Conservation (phyloP, 1,140 invertebrate genomes). For the Acromyrmex echinatior region DNA sequence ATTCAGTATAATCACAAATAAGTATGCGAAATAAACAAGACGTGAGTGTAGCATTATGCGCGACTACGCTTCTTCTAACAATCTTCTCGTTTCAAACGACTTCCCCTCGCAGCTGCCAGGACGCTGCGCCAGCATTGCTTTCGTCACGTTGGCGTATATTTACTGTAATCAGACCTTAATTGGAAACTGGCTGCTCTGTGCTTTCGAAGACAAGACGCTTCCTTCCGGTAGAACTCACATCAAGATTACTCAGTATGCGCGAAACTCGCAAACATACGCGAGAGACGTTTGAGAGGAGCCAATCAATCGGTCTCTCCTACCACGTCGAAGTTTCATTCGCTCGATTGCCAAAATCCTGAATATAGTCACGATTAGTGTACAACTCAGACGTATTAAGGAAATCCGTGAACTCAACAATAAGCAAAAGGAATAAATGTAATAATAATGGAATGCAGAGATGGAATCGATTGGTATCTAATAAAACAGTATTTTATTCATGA, state of each 20-base stretch:
- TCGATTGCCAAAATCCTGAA: background rate
- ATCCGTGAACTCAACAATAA: background rate
- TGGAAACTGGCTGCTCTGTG: constrained; percentile 52
- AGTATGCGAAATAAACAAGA: constrained; percentile 31
- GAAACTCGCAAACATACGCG: constrained; percentile 36
- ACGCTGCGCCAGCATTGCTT: background rate
- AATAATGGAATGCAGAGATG: background rate
- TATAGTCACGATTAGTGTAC: constrained; percentile 5
- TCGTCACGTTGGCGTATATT: constrained; percentile 58
- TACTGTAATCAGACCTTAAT: constrained; percentile 73
- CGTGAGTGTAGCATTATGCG: background rate
- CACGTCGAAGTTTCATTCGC: constrained; percentile 31
- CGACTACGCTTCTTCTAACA: constrained; percentile 4
- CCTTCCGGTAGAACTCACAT: constrained; percentile 56
- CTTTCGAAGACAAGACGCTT: constrained; percentile 33
- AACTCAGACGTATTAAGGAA: background rate
- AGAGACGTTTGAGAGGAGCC: constrained; percentile 30
- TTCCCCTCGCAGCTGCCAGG: background rate
- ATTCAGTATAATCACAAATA: background rate
- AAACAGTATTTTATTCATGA: background rate
- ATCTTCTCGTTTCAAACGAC: constrained; percentile 12
- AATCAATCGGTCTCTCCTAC: constrained; percentile 39
- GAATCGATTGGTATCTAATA: background rate
- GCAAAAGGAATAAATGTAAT: background rate
- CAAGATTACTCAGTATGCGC: constrained; percentile 61